Conservation (phyloP, 2,888 invertebrate genomes). For the Thera obeliscata region DNA sequence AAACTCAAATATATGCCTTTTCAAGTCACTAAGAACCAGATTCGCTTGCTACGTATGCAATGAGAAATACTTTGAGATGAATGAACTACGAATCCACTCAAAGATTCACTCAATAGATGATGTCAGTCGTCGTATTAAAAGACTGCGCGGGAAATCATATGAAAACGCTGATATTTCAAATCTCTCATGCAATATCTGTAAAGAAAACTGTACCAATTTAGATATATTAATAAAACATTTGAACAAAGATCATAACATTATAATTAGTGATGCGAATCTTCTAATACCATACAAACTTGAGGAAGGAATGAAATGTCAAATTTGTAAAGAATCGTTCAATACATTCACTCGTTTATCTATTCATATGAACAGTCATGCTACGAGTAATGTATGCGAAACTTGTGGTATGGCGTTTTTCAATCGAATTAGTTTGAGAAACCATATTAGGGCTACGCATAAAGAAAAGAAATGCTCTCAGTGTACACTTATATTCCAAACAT, state of each 20-base stretch:
- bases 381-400: slow-evolving; percentile 57
- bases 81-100: slow-evolving; percentile 51
- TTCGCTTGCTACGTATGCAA: slow-evolving; percentile 59
- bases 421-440: slow-evolving; percentile 51
- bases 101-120: slow-evolving; percentile 45
- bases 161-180: slow-evolving; percentile 59
- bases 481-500: slow-evolving; percentile 46
- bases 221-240: slow-evolving; percentile 52
- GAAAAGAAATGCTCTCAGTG: slow-evolving; percentile 57
- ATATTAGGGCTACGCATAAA: slow-evolving; percentile 50
- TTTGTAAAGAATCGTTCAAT: slow-evolving; percentile 51
- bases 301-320: slow-evolving; percentile 48
- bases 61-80: slow-evolving; percentile 49
- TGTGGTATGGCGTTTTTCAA: slow-evolving; percentile 59
- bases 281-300: slow-evolving; percentile 56
- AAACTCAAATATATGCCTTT: slow-evolving; percentile 63
- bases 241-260: slow-evolving; percentile 45
- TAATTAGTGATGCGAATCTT: slow-evolving; percentile 46
- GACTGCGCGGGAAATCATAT: slow-evolving; percentile 47
- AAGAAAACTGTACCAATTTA: slow-evolving; percentile 42
- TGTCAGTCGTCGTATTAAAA: slow-evolving; percentile 45
- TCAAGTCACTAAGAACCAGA: slow-evolving; percentile 57
- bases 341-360: slow-evolving; percentile 51
- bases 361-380: slow-evolving; percentile 61
- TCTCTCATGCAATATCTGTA: slow-evolving; percentile 56